phyloP scores from a whole-genome alignment of 2,113 vertebrate genomes.

The Vidua chalybeata region DNA sequence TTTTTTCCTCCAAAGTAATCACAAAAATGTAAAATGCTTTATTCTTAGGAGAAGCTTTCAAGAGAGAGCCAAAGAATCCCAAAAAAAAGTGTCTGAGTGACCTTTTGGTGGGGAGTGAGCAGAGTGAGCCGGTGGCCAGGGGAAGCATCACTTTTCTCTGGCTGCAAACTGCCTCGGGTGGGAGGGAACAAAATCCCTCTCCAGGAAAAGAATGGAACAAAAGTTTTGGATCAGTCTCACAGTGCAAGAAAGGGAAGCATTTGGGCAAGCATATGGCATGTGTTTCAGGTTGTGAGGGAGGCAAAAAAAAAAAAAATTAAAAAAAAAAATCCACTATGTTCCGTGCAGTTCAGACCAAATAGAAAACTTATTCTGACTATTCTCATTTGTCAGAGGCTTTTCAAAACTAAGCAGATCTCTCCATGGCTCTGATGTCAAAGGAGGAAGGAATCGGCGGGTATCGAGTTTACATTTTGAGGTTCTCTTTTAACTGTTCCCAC shows the following conservation, averaged over 20 bases:
- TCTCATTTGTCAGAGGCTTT: constrained; percentile 67
- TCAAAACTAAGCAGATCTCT: constrained; percentile 71
- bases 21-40: constrained; percentile 36
- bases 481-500: constrained; percentile 36
- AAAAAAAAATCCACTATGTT: neutral
- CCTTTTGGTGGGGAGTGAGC: neutral
- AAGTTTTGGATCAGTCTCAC: neutral
- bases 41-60: constrained; percentile 48
- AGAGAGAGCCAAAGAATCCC: neutral
- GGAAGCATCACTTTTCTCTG: neutral
- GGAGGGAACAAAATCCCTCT: constrained; percentile 3
- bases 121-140: neutral
- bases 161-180: neutral
- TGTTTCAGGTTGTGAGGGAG: constrained; percentile 38
- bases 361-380: constrained; percentile 73
- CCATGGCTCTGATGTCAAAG: constrained; percentile 17
- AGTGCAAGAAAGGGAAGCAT: constrained; percentile 15
- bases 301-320: neutral
- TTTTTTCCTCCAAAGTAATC: constrained; percentile 35
- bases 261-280: constrained; percentile 52
- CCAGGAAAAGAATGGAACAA: constrained; percentile 6
- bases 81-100: constrained; percentile 2
- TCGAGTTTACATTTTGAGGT: constrained; percentile 4
- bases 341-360: constrained; percentile 59
- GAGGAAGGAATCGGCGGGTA: constrained; percentile 31